phyloP scores from a whole-genome alignment of 2,888 invertebrate species.

The Rhabditoides inermis region DNA sequence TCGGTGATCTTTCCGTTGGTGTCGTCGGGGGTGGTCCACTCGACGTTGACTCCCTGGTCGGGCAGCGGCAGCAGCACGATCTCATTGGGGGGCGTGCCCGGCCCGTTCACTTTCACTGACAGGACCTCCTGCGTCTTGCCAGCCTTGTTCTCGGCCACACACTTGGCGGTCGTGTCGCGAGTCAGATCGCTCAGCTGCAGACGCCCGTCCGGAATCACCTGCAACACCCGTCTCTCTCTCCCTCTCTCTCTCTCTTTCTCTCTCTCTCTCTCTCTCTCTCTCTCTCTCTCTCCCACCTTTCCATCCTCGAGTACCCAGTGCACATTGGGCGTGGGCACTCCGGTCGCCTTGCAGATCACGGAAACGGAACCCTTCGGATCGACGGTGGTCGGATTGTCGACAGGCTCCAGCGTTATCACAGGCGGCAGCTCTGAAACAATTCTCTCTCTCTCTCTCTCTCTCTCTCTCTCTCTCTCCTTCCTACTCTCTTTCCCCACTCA shows the following conservation, averaged over 20 bases:
- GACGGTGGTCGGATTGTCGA: constrained; percentile 27
- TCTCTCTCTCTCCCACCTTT: constrained; percentile 1
- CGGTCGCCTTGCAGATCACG: constrained; percentile 37
- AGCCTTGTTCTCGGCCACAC: constrained; percentile 47
- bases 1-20: constrained; percentile 46
- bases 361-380: constrained; percentile 36
- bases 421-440: constrained; percentile 38
- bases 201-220: constrained; percentile 9
- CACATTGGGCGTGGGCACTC: constrained; percentile 35
- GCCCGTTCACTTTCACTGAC: constrained; percentile 35
- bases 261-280: too few species aligned
- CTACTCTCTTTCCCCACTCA: too few species aligned
- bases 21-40: constrained; percentile 50
- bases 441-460: background rate
- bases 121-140: constrained; percentile 41
- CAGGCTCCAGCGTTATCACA: constrained; percentile 34
- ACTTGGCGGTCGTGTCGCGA: constrained; percentile 41
- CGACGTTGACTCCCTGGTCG: constrained; percentile 44
- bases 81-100: constrained; percentile 49
- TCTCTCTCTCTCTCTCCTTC: background rate
- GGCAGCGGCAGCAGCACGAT: constrained; percentile 44
- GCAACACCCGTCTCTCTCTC: background rate
- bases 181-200: constrained; percentile 20
- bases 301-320: constrained; percentile 27
- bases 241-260: background rate